These are phyloP conservation scores for Enhydra lutris DNA, from an alignment of 2,113 vertebrate genomes.

Conservation along the genomic window DNA sequence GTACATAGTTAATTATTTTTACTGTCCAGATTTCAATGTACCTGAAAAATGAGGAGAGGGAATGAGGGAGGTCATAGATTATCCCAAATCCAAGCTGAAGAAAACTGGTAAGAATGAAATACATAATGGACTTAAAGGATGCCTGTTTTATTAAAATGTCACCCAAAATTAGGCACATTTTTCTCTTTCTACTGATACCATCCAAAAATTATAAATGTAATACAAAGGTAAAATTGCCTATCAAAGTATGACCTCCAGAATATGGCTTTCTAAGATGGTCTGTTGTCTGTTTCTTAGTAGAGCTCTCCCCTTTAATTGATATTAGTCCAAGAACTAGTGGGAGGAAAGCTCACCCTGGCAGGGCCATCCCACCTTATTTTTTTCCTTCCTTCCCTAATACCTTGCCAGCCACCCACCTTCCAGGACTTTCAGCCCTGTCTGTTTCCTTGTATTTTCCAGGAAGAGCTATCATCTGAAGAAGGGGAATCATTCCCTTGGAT, in stretches of 20 bases:
- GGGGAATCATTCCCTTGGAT: neutral
- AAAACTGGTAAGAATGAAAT: conserved; percentile 5
- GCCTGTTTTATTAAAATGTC: conserved; percentile 16
- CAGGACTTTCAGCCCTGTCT: neutral
- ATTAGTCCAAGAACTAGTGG: neutral
- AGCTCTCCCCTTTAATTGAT: neutral
- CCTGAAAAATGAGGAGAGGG: neutral
- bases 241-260: neutral
- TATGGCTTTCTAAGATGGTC: neutral
- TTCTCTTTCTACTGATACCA: conserved; percentile 22
- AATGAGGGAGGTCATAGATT: neutral
- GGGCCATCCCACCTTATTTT: neutral
- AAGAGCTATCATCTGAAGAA: neutral
- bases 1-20: conserved; percentile 49
- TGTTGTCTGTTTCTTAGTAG: neutral
- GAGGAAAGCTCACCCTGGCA: neutral
- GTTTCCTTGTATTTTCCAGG: conserved; percentile 5
- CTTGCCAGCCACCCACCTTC: neutral
- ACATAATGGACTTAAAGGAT: neutral
- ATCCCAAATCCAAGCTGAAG: conserved; percentile 35
- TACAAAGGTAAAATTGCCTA: conserved; percentile 1
- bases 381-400: neutral
- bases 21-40: neutral
- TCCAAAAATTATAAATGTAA: neutral
- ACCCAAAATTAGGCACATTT: neutral